phyloP scores from a whole-genome alignment of 2,888 invertebrate species.

The Pheosia tremula region DNA sequence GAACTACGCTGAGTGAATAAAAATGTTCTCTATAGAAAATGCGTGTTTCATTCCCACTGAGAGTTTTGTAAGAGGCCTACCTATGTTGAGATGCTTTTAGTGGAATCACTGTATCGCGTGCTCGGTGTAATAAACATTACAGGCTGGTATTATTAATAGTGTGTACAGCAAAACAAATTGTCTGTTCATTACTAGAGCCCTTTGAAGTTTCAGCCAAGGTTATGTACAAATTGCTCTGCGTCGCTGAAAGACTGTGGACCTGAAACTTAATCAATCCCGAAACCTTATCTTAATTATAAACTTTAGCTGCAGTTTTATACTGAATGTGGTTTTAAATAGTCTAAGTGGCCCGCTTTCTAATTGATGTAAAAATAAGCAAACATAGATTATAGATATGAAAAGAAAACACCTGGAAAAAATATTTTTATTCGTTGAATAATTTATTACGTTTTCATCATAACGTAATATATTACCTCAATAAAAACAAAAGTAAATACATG shows the following conservation, averaged over 20 bases:
- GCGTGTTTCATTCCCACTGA: constrained; percentile 49
- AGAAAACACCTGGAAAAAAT: no score
- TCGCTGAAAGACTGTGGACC: constrained; percentile 11
- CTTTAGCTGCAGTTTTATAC: not conserved
- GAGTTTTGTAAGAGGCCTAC: constrained; percentile 50
- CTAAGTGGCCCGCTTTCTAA: no score
- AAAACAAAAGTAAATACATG: constrained; percentile 13
- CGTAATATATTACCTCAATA: not conserved
- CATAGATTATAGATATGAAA: no score
- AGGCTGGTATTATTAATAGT: constrained; percentile 56
- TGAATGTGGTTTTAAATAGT: not conserved
- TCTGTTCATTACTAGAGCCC: constrained; percentile 51
- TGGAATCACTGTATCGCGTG: constrained; percentile 76
- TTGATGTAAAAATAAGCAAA: no score
- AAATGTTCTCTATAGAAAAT: constrained; percentile 56
- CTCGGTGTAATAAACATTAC: constrained; percentile 59
- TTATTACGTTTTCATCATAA: not conserved
- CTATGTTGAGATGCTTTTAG: constrained; percentile 69
- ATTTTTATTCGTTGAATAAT: no score
- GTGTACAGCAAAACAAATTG: constrained; percentile 54
- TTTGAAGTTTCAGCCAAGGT: constrained; percentile 37
- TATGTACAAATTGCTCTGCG: constrained; percentile 16
- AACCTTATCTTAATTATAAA: constrained; percentile 11
- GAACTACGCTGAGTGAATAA: constrained; percentile 63
- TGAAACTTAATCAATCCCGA: constrained; percentile 24